Evolutionary conservation across 2,113 vertebrate species (phyloP), one percentile per base, ranked within the genome.

Genomic region (Tiliqua scincoides): DNA sequence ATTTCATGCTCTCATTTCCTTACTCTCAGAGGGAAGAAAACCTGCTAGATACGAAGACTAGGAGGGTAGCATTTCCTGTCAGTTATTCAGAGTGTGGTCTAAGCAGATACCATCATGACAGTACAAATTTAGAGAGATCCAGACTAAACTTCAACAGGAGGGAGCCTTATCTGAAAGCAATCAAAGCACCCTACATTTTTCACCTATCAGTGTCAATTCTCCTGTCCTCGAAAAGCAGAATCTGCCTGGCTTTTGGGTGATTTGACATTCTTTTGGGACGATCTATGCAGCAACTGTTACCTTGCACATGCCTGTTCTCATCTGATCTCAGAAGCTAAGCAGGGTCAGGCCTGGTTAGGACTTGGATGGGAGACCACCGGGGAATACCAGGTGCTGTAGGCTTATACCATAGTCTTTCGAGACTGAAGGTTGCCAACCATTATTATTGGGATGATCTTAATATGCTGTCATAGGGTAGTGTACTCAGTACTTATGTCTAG

Each of bases 1-100:
- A 14, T 86, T 62, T 82, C 86, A 87, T 0, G 0, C 87, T 88
- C 40, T 91, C 15, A 27, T 88, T 89, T 89, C 76, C 75, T 79
- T 71, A 61, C 77, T 3, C 67, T 90, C 63, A 73, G 17, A 25
- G 72, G 68, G 65, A 87, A 89, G 75, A 79, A 48, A 85, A 35
- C 1, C 72, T 73, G 78, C 84, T 40, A 89, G 77, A 77, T 82
- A 21, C 0, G 2, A 74, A 32, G 71, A 43, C 88, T 90, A 79
- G 70, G 82, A 90, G 82, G 72, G 52, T 71, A 82, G 84, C 86
- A 17, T 85, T 93, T 91, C 78, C 90, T 91, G 80, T 84, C 87
- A 43, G 72, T 79, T 93, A 84, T 77, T 89, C 73, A 62, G 82
- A 30, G 79, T 80, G 52, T 6, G 14, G 37, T 61, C 25, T 82